Conservation (phyloP, 2,113 vertebrate species). For the Paramormyrops kingsleyae region DNA sequence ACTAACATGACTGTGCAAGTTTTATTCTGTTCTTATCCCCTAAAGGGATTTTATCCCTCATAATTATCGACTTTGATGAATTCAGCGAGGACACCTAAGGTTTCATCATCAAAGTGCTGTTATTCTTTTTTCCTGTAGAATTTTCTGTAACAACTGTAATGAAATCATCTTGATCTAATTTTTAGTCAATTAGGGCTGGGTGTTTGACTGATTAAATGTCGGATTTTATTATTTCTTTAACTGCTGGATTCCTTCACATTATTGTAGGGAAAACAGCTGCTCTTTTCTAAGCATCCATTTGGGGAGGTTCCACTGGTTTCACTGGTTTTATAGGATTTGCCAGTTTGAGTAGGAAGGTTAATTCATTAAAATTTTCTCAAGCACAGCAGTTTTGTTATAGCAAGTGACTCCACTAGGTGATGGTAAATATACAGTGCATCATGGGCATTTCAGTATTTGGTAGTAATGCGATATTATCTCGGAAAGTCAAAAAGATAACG, state of each 20-base stretch:
- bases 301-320: neutral
- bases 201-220: neutral
- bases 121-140: neutral
- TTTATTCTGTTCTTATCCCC: neutral
- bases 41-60: neutral
- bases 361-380: neutral
- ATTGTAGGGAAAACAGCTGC: neutral
- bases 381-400: neutral
- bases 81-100: neutral
- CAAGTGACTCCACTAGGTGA: neutral
- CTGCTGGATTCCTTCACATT: neutral
- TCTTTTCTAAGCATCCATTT: neutral
- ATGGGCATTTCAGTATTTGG: neutral
- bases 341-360: neutral
- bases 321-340: neutral
- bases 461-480: neutral
- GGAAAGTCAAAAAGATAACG: neutral
- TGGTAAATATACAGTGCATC: neutral
- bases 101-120: neutral
- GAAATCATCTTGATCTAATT: neutral
- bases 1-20: neutral
- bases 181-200: neutral
- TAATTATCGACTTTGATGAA: neutral
- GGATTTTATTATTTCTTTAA: neutral
- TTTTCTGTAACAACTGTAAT: neutral